Percentiles rank a stretch among this genome's conserved stretches.
Evolutionary conservation across 2,113 vertebrate species (phyloP).

Genomic region (Gymnocephalus cernua): DNA sequence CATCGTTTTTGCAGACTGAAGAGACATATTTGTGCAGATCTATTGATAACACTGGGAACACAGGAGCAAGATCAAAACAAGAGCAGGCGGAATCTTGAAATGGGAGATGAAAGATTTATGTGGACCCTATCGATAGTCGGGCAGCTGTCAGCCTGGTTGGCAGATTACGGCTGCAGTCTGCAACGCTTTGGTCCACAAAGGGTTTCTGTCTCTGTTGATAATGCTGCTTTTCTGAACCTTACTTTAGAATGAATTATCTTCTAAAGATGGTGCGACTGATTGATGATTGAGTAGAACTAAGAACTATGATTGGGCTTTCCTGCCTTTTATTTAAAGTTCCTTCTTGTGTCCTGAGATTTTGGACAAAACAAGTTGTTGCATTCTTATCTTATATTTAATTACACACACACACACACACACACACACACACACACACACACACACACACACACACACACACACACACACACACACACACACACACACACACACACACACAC

Average conservation of each 20-base stretch:
- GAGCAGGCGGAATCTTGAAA: slow-evolving; percentile 50
- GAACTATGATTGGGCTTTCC: not conserved
- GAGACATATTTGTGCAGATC: slow-evolving; percentile 12
- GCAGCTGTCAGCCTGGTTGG: slow-evolving; percentile 33
- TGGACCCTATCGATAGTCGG: slow-evolving; percentile 58
- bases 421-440: slow-evolving; percentile 5
- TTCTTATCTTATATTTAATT: not conserved
- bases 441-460: not conserved
- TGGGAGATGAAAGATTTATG: slow-evolving; percentile 67
- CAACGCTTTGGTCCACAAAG: slow-evolving; percentile 45
- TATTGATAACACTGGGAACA: slow-evolving; percentile 44
- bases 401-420: slow-evolving; percentile 24
- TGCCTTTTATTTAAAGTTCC: not conserved
- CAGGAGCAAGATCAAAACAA: slow-evolving; percentile 59
- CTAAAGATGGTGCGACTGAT: not conserved
- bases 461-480: slow-evolving; percentile 26
- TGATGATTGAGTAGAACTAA: not conserved
- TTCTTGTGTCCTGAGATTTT: not conserved
- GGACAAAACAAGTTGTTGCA: not conserved
- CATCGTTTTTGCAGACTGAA: slow-evolving; percentile 12
- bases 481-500: slow-evolving; percentile 11
- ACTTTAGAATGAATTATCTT: slow-evolving; percentile 41
- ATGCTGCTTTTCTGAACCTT: slow-evolving; percentile 1
- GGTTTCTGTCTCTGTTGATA: slow-evolving; percentile 28
- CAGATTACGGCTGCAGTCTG: slow-evolving; percentile 47